A percentile compares a stretch with the other conserved stretches of the same genome.
These are phyloP conservation scores for Meandrusa payeni DNA, from an alignment of 2,888 invertebrate genomes.

Conservation along the genomic window DNA sequence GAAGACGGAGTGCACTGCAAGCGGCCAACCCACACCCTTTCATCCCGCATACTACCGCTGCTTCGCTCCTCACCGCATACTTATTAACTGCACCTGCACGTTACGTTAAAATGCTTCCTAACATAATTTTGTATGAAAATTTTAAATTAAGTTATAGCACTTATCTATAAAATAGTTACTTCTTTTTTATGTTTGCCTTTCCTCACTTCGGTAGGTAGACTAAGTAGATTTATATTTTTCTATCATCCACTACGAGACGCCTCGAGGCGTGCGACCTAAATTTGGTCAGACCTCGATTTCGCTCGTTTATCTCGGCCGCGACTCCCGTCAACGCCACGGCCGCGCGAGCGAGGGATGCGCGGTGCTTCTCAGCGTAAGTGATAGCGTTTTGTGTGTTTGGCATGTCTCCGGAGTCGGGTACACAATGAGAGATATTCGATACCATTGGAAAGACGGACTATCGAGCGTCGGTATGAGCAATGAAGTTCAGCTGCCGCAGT, in stretches of 20 bases:
- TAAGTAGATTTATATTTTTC: conserved; percentile 62
- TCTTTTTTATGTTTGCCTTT: conserved; percentile 29
- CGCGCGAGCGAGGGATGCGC: conserved; percentile 46
- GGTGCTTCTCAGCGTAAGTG: conserved; percentile 77
- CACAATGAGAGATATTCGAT: conserved; percentile 98
- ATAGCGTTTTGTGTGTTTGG: conserved; percentile 81
- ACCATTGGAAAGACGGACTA: conserved; percentile 96
- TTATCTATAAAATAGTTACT: conserved; percentile 11
- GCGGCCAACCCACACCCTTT: conserved; percentile 51
- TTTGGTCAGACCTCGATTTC: conserved; percentile 38
- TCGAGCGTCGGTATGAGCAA: conserved; percentile 97
- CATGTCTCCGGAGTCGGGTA: conserved; percentile 92
- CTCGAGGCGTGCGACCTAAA: conserved; percentile 34
- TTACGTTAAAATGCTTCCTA: conserved; percentile 20
- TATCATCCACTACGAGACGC: conserved; percentile 56
- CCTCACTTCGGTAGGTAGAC: conserved; percentile 40
- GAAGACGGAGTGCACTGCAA: conserved; percentile 44
- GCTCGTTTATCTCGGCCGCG: conserved; percentile 47
- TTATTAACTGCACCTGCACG: conserved; percentile 20
- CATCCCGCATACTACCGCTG: conserved; percentile 58
- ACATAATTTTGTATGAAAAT: conserved; percentile 20
- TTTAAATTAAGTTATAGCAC: conserved; percentile 12
- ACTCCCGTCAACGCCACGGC: conserved; percentile 48
- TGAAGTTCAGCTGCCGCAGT: conserved; percentile 97
- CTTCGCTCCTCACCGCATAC: conserved; percentile 24